These are phyloP conservation scores for Serranochromis macrocephalus DNA, from an alignment of 2,113 vertebrate genomes.

Conservation along the genomic window DNA sequence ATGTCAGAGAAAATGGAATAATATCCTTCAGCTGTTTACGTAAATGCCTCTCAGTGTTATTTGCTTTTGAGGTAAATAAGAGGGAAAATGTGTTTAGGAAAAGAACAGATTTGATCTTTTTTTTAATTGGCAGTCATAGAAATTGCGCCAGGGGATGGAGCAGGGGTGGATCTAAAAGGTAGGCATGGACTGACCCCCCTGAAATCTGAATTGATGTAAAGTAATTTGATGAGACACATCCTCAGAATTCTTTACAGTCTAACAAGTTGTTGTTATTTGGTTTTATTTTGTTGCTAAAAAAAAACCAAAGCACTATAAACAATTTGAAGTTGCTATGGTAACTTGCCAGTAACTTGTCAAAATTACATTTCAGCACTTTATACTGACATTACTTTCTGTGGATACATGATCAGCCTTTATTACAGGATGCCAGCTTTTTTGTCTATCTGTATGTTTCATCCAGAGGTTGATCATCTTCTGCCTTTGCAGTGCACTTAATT, in stretches of 20 bases:
- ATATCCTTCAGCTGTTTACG: slow-evolving; percentile 17
- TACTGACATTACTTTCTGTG: neutral
- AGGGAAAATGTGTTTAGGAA: neutral
- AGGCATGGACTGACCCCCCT: neutral
- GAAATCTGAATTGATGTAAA: neutral
- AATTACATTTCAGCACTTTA: neutral
- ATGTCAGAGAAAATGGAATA: slow-evolving; percentile 26
- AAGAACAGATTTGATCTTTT: neutral
- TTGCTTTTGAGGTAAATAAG: neutral
- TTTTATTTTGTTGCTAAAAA: neutral
- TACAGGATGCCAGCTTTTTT: neutral
- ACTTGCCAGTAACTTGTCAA: neutral
- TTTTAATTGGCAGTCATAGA: neutral
- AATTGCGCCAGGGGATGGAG: neutral
- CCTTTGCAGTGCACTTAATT: neutral
- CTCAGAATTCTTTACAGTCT: neutral
- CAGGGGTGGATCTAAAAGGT: neutral
- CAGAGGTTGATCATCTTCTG: neutral
- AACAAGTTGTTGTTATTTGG: neutral
- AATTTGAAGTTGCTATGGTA: neutral
- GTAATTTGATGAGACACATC: neutral
- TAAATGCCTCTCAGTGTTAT: slow-evolving; percentile 4
- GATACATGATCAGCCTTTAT: neutral
- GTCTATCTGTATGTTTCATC: neutral
- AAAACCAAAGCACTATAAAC: neutral